These are phyloP conservation scores for Drepana falcataria DNA, from an alignment of 2,888 invertebrate species.

Conservation along the genomic window DNA sequence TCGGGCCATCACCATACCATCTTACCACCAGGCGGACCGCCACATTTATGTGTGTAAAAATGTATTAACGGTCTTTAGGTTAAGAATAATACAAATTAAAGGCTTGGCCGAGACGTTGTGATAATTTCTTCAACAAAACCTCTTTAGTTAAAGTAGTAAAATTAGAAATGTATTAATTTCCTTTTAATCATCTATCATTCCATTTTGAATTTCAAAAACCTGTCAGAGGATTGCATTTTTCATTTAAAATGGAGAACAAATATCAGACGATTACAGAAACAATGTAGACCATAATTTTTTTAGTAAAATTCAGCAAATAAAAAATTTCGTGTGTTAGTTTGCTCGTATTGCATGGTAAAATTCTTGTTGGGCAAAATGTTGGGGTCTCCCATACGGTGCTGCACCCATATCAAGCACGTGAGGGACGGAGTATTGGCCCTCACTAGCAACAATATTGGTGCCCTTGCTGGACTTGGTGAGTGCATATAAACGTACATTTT, in stretches of 20 bases:
- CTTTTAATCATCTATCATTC: not conserved
- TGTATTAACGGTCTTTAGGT: too few species aligned
- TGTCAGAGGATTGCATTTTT: constrained; percentile 29
- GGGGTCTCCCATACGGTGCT: constrained; percentile 33
- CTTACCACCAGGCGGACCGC: too few species aligned
- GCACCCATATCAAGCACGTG: constrained; percentile 28
- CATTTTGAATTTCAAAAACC: constrained; percentile 38
- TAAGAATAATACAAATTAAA: too few species aligned
- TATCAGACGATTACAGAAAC: constrained; percentile 33
- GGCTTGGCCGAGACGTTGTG: too few species aligned
- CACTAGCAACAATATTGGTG: constrained; percentile 22
- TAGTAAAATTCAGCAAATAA: constrained; percentile 20
- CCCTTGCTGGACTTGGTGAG: constrained; percentile 28
- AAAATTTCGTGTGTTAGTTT: constrained; percentile 27
- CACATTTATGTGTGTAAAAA: too few species aligned
- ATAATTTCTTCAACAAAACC: not conserved
- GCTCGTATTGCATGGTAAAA: constrained; percentile 4
- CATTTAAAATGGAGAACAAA: constrained; percentile 25
- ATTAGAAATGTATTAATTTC: constrained; percentile 6
- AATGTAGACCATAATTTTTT: constrained; percentile 39
- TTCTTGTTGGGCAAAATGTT: constrained; percentile 35
- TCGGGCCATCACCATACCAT: too few species aligned
- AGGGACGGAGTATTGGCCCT: constrained; percentile 30
- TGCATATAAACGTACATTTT: not conserved
- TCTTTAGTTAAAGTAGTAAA: constrained; percentile 1